Conservation (phyloP, 1,140 invertebrate species). For the Cheumatopsyche charites region DNA sequence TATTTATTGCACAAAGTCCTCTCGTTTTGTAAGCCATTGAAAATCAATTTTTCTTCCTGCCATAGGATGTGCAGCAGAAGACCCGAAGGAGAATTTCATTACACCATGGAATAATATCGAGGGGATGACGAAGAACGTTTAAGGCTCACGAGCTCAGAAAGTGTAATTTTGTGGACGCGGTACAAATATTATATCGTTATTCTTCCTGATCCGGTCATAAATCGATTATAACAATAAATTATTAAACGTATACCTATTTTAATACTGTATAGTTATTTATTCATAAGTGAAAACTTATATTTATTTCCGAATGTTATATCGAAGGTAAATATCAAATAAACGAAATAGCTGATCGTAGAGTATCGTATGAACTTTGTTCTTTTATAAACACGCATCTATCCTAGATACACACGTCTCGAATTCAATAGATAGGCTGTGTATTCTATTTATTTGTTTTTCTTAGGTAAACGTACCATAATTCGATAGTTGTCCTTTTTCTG, state of each 20-base stretch:
- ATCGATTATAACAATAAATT: not conserved
- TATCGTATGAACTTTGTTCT: too few species aligned
- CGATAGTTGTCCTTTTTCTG: conserved; percentile 29
- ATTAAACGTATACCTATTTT: not conserved
- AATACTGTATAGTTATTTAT: not conserved
- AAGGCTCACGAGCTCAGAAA: conserved; percentile 5
- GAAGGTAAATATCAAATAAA: too few species aligned
- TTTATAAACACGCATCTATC: too few species aligned
- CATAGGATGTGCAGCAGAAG: not conserved
- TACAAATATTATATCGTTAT: conserved; percentile 30
- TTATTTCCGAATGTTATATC: too few species aligned
- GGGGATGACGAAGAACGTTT: conserved; percentile 33
- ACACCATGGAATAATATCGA: not conserved
- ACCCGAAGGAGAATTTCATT: conserved; percentile 5
- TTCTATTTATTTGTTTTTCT: too few species aligned
- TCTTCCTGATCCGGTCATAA: conserved; percentile 9
- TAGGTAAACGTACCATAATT: conserved; percentile 28
- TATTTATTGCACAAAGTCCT: too few species aligned
- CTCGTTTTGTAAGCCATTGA: too few species aligned
- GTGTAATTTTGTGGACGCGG: conserved; percentile 32
- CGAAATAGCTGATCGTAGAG: too few species aligned
- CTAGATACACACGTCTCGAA: too few species aligned
- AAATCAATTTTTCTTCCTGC: too few species aligned
- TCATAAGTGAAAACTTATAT: too few species aligned
- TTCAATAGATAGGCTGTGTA: too few species aligned